Evolutionary conservation across 2,113 vertebrate species (phyloP), one percentile per base, ranked within the genome.

Genomic region (Sorex araneus): DNA sequence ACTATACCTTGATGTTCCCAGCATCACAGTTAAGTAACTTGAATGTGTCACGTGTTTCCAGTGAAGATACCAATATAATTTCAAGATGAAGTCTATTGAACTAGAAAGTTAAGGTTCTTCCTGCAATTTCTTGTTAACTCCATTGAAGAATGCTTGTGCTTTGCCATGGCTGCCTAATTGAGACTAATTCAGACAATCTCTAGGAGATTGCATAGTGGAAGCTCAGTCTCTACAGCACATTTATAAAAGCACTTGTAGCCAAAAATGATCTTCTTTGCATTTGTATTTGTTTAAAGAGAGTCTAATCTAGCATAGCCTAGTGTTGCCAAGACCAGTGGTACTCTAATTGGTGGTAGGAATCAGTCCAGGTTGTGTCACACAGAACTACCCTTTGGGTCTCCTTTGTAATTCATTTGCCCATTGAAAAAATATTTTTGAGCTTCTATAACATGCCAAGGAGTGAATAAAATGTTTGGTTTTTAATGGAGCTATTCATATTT

Each of bases 41-140:
- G 36, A 71, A 8, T 30, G 43, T 45, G 25, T 18, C 36, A 9
- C 80, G 10, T 92, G 5, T 60, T 85, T 84, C 28, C 63, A 3
- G 69, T 74, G 15, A 8, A 28, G 79, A 6, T 82, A 23, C 30
- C 45, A 12, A 10, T 73, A 34, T 8, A 85, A 64, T 88, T 60
- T 69, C 34, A 75, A 91, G 40, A 70, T 54, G n/a, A 82, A 71
- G 11, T 78, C 63, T 87, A 11, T 78, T 54, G 78, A 30, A 86
- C 10, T 27, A 64, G 50, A 80, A 87, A 57, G 9, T 54, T 32
- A 77, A 89, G 63, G 3, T 54, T 63, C 50, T 94, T 80, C 25
- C 45, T 75, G n/a, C 27, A 60, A 15, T 34, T 3, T 75, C 60
- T 93, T 86, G 27, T 43, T 85, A 85, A 50, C 2, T 32, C 0